Evolutionary conservation across 2,797 vertebrate species (phyloP).

Genomic region (Hypotaenidia philippensis): DNA sequence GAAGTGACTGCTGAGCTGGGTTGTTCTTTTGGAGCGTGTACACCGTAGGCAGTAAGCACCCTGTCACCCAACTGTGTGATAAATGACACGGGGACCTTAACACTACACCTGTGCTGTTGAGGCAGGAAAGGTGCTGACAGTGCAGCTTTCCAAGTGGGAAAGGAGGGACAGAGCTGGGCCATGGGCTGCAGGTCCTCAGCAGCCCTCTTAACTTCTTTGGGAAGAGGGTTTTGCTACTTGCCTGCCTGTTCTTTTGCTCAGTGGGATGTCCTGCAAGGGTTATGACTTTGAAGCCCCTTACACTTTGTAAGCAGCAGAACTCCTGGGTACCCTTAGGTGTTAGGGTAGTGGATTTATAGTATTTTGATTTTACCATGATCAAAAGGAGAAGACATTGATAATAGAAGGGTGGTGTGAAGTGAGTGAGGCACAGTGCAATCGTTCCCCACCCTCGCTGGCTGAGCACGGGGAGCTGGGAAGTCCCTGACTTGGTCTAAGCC

Average conservation of each 20-base stretch:
- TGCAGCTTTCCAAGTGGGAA: constrained; percentile 28
- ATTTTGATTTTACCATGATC: neutral
- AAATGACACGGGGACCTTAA: constrained; percentile 36
- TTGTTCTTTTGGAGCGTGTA: neutral
- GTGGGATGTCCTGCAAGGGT: neutral
- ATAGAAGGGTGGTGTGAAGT: no score
- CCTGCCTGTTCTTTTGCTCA: neutral
- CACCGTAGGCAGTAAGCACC: neutral
- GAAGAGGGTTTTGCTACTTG: neutral
- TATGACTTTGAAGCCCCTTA: neutral
- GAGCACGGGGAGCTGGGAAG: no score
- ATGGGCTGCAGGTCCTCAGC: neutral
- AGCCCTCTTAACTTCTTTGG: neutral
- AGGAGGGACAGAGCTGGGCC: neutral
- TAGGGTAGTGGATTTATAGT: rapidly evolving
- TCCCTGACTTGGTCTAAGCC: no score
- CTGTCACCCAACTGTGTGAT: constrained; percentile 39
- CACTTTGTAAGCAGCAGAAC: neutral
- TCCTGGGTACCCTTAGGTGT: neutral
- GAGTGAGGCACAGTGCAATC: no score
- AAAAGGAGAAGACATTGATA: no score
- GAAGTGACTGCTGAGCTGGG: neutral
- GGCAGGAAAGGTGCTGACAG: constrained; percentile 13
- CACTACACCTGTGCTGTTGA: neutral
- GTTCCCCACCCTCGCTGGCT: no score